Base-by-base conservation (phyloP, 1,140 invertebrate species). In the Anagrus nilaparvatae region DNA sequence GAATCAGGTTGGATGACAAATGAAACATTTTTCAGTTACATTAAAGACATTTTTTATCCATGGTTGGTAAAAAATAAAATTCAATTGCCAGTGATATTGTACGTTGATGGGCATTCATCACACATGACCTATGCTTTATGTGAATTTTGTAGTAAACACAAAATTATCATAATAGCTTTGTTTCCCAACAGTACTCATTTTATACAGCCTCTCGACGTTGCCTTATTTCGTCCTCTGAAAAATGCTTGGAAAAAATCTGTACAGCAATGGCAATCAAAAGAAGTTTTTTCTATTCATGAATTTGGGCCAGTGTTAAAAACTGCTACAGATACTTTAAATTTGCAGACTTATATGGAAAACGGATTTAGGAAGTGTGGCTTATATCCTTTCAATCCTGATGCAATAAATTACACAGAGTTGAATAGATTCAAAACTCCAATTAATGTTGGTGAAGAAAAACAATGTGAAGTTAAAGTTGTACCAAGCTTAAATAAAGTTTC, bases 1-100 rank as follows among this genome's bases (percentile, higher is more conserved):
- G 53, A 62, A 18, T 53, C 30, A 37, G 56, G 62, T 3, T 68
- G 64, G 61, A 67, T 64, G 62, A 67, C 44, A 24, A 45, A 39
- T 16, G 51, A 52, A 47, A 55, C 47, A 16, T 69, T 69, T 46
- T 65, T 48, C 47, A 56, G 65, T 41, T 67, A 59, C 47, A 46
- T 64, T 10, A 44, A 50, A 23, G 58, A 60, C 47, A 49, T 57
- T 13, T 60, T 63, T 47, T n/a, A 58, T 48, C 56, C 52, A 43
- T 65, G 55, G 52, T 19, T 64, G 25, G 40, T 35, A 39, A 23
- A 58, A 47, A 45, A 57, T 27, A 48, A 50, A 20, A 57, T 64
- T 18, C 34, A 42, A 49, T 40, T 40, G 25, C 60, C 63, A 30
- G 52, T 64, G 12, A 46, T 58, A 28, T 34, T 65, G 13, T 65